Evolutionary conservation across 2,113 vertebrate species (phyloP).

Genomic region (Sterrhoptilus dennistouni): DNA sequence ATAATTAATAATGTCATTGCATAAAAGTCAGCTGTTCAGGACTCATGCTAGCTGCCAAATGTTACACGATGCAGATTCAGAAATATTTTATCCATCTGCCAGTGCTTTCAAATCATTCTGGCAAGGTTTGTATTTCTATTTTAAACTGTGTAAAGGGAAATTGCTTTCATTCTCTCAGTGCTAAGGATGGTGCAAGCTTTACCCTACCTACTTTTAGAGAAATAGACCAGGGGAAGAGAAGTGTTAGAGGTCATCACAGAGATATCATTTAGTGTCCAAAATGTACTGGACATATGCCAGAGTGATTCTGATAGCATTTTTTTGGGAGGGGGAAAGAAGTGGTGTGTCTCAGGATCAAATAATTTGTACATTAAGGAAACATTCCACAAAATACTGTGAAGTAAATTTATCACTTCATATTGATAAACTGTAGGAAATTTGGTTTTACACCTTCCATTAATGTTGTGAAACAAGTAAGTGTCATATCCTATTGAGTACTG

Average conservation of each 20-base stretch:
- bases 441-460: not conserved
- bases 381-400: not conserved
- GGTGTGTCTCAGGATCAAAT: not conserved
- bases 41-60: constrained; percentile 64
- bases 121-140: constrained; percentile 63
- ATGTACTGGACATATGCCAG: not conserved
- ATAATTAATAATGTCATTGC: constrained; percentile 69
- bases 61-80: constrained; percentile 62
- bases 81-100: constrained; percentile 71
- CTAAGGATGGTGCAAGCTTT: constrained; percentile 14
- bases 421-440: not conserved
- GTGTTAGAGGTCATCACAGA: not conserved
- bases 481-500: not conserved
- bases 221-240: not conserved
- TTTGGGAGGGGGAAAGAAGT: not conserved
- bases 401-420: not conserved
- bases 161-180: constrained; percentile 15
- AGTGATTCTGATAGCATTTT: not conserved
- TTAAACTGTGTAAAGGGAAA: constrained; percentile 61
- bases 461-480: not conserved
- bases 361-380: not conserved
- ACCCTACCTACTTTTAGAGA: constrained; percentile 20
- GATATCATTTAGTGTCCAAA: not conserved
- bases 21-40: constrained; percentile 75
- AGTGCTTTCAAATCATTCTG: constrained; percentile 64